Percentiles rank a stretch among this genome's conserved stretches.
Conservation (phyloP, 1,140 invertebrate species). For the Pteromalus puparum region DNA sequence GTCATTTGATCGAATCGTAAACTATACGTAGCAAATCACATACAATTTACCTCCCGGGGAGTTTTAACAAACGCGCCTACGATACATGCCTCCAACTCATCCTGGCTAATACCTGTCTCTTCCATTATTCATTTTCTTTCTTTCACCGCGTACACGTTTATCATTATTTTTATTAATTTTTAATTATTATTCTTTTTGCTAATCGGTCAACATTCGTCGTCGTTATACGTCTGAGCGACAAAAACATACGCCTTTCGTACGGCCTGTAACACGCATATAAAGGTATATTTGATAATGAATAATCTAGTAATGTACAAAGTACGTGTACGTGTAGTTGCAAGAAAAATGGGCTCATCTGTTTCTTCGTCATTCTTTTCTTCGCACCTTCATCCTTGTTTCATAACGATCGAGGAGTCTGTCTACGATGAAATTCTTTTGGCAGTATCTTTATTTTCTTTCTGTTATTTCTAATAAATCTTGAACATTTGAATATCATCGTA, state of each 20-base stretch:
- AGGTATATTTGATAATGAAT: constrained; percentile 52
- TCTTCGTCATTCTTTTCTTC: constrained; percentile 33
- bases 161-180: constrained; percentile 45
- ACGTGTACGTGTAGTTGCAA: constrained; percentile 25
- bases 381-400: background rate
- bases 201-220: constrained; percentile 50
- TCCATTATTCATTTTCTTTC: constrained; percentile 12
- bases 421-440: constrained; percentile 19
- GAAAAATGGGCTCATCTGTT: constrained; percentile 37
- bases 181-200: constrained; percentile 50
- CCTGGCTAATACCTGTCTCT: constrained; percentile 6
- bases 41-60: constrained; percentile 52
- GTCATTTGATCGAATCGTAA: background rate
- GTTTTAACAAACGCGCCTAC: constrained; percentile 47
- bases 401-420: background rate
- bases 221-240: constrained; percentile 44
- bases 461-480: constrained; percentile 10
- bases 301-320: constrained; percentile 50
- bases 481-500: constrained; percentile 29
- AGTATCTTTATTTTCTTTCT: constrained; percentile 19
- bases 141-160: constrained; percentile 40
- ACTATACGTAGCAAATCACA: constrained; percentile 33
- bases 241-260: constrained; percentile 35
- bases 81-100: background rate
- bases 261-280: constrained; percentile 51